Evolutionary conservation across 1,140 invertebrate species (phyloP).

Genomic region (Zophobas atratus): DNA sequence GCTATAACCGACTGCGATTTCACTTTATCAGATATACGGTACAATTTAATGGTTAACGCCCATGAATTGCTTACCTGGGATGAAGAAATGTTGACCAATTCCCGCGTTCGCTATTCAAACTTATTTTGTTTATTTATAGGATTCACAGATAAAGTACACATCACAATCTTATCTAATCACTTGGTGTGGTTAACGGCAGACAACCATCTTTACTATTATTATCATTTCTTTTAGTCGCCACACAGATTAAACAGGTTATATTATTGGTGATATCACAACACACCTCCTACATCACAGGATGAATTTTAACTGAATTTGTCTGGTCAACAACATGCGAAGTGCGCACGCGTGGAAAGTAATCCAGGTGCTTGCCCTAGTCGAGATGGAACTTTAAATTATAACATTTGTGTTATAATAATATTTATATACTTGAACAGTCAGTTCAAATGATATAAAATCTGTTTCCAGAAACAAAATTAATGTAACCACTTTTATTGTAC

Average conservation of each 20-base stretch:
- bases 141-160: conserved; percentile 16
- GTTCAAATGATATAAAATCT: too few relatives aligned
- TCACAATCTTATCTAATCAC: conserved; percentile 39
- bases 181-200: neutral
- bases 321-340: conserved; percentile 28
- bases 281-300: conserved; percentile 15
- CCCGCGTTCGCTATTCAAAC: conserved; percentile 42
- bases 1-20: neutral
- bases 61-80: conserved; percentile 39
- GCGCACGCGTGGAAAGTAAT: neutral
- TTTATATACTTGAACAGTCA: too few relatives aligned
- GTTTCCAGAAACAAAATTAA: too few relatives aligned
- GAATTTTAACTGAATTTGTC: conserved; percentile 47
- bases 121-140: conserved; percentile 5
- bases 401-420: too few relatives aligned
- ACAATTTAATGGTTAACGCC: conserved; percentile 43
- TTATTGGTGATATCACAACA: conserved; percentile 21
- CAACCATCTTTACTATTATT: conserved; percentile 7
- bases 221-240: conserved; percentile 15
- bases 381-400: too few relatives aligned
- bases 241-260: conserved; percentile 32
- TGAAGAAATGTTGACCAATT: conserved; percentile 31
- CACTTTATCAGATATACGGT: neutral
- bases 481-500: too few relatives aligned
- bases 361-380: neutral